Percentiles rank a stretch among this genome's conserved stretches.
Evolutionary conservation across 2,113 vertebrate species (phyloP).

Genomic region (Paratilapia polleni): DNA sequence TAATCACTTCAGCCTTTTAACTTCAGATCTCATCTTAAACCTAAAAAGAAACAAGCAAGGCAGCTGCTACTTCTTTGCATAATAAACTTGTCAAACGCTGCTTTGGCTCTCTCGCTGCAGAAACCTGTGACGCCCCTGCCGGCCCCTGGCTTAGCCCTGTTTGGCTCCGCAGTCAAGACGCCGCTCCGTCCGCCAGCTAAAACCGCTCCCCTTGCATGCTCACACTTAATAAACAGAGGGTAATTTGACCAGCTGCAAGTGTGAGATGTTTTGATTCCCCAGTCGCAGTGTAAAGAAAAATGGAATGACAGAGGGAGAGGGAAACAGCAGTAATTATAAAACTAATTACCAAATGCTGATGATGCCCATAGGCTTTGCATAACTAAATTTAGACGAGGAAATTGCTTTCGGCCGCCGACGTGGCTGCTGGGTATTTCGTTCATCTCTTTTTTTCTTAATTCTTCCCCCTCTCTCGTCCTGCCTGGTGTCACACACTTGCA

Average conservation of each 20-base stretch:
- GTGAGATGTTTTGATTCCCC: conserved; percentile 95
- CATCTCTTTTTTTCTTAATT: conserved; percentile 43
- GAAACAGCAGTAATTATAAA: conserved; percentile 99
- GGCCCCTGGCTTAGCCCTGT: neutral
- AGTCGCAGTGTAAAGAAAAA: conserved; percentile 95
- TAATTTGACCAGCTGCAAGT: conserved; percentile 96
- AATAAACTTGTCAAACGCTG: conserved; percentile 29
- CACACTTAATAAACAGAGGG: conserved; percentile 90
- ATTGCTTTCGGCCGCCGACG: conserved; percentile 96
- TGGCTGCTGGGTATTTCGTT: conserved; percentile 75
- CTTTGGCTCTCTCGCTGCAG: neutral
- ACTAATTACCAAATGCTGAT: conserved; percentile 99
- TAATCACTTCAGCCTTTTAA: conserved; percentile 22
- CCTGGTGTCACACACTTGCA: conserved; percentile 47
- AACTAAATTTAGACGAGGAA: conserved; percentile 99
- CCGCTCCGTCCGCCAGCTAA: conserved; percentile 12
- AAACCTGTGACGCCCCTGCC: neutral
- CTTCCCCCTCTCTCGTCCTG: conserved; percentile 29
- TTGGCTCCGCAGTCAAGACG: neutral
- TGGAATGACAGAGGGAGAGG: conserved; percentile 92
- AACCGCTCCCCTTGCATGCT: conserved; percentile 20
- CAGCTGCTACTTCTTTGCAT: neutral
- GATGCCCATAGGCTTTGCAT: conserved; percentile 99
- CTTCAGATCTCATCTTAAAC: conserved; percentile 20
- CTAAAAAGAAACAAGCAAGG: neutral